Percentiles rank a stretch among this genome's conserved stretches.
Conservation (phyloP, 2,113 vertebrate species). For the Plestiodon gilberti region DNA sequence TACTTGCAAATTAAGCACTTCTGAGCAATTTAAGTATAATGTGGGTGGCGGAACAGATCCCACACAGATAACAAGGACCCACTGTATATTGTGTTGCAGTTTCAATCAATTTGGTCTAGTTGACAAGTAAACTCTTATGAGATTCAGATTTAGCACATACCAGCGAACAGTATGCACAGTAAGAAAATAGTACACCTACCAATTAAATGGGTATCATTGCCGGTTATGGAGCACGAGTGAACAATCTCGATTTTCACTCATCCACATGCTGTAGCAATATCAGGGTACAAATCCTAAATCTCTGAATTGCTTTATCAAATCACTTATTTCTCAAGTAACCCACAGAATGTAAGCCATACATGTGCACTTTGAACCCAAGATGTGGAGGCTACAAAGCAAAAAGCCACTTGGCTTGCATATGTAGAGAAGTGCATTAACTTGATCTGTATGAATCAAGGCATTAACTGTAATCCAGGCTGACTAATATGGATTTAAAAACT, state of each 20-base stretch:
- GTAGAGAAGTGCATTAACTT: conserved; percentile 12
- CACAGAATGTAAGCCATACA: conserved; percentile 5
- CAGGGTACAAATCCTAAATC: neutral
- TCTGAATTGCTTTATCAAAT: neutral
- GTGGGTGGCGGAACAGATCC: neutral
- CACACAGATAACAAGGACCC: too few species aligned
- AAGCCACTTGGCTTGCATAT: neutral
- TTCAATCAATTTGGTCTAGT: neutral
- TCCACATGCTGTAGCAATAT: neutral
- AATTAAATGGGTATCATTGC: neutral
- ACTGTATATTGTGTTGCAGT: too few species aligned
- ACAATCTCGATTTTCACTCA: neutral
- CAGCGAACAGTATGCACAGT: too few species aligned
- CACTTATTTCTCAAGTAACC: neutral
- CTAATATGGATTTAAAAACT: conserved; percentile 15
- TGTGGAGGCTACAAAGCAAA: neutral
- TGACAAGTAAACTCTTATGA: neutral
- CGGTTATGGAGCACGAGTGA: neutral
- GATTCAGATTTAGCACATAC: neutral
- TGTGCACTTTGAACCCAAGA: neutral
- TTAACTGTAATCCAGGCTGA: conserved; percentile 3
- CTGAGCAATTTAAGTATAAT: neutral
- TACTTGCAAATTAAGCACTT: neutral
- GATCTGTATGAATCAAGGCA: conserved; percentile 20
- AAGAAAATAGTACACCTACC: neutral